Base-by-base conservation (phyloP, 2,797 vertebrate species). In the Sebastes hubbsi region DNA sequence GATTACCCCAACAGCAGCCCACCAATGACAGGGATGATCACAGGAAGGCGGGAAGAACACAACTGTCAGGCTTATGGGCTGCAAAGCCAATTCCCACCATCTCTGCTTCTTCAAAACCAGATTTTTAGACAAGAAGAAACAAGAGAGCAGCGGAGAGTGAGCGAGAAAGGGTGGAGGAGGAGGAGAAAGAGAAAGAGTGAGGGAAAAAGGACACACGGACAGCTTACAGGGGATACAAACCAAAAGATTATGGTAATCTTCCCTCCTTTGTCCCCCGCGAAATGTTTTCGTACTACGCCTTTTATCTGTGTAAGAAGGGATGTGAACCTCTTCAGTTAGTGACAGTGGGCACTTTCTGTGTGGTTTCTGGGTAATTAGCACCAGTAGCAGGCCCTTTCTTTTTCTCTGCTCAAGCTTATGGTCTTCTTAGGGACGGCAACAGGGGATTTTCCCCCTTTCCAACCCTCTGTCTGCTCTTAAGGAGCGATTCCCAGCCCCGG, bases 331-430 rank as follows among this genome's bases (percentile, higher is more conserved):
- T 99, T 98, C 97, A 99, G 97, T 97, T 96, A 93, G 96, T 96
- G 98, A 97, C 98, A 98, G 97, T 88, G 95, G 97, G 96, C 97
- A 98, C 98, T 99, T 99, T 99, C 98, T 99, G 98, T 99, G 98
- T 98, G 98, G 98, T 97, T 98, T 98, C 97, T 98, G 97, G 96
- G 98, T 99, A 99, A 99, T 99, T 99, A 99, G 98, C 98, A 97
- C 97, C 97, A 97, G 97, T 97, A 97, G 97, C 96, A 96, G 97
- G 95, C 95, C 97, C 97, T 98, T 99, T 99, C 97, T 99, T 96
- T 97, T 97, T 97, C 97, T 97, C 97, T 97, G 96, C 96, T 99
- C 97, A 96, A 98, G 98, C 98, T 99, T 98, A 97, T 97, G 97
- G 96, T 96, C 97, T 98, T 99, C 98, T 98, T 97, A 98, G 96